These are phyloP conservation scores for Cheilosia pagana DNA, from an alignment of 2,888 invertebrate genomes.

Conservation along the genomic window DNA sequence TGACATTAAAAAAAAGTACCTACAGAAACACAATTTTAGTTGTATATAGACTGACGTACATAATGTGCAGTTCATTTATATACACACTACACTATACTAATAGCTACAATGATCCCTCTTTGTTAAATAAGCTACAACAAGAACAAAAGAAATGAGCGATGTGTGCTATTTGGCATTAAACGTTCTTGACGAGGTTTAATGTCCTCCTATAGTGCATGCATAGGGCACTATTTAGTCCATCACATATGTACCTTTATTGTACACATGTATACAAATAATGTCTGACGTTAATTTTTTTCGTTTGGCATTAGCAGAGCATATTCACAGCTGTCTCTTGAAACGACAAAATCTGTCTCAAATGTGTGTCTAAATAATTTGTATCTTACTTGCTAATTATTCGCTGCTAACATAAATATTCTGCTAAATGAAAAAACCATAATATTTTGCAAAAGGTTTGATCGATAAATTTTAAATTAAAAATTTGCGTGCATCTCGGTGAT, in stretches of 20 bases:
- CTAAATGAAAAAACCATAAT: conserved; percentile 6
- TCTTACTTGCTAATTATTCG: neutral
- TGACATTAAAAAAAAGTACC: conserved; percentile 48
- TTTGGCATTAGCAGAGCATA: neutral
- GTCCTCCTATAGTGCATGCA: conserved; percentile 59
- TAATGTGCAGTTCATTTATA: neutral
- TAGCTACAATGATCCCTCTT: conserved; percentile 9
- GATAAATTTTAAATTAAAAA: conserved; percentile 72
- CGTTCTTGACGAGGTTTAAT: conserved; percentile 58
- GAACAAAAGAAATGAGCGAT: conserved; percentile 38
- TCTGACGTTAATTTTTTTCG: neutral
- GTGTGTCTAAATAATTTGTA: conserved; percentile 3
- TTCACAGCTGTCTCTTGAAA: conserved; percentile 8
- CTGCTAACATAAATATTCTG: neutral
- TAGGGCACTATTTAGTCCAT: conserved; percentile 10
- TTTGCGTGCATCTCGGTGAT: conserved; percentile 70
- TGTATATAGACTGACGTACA: neutral
- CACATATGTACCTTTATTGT: neutral
- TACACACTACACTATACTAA: conserved; percentile 29
- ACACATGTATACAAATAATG: neutral
- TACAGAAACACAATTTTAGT: conserved; percentile 30
- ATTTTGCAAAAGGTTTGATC: conserved; percentile 61
- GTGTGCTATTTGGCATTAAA: conserved; percentile 9
- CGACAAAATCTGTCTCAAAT: conserved; percentile 30
- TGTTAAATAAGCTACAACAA: conserved; percentile 37